A percentile compares a stretch with the other conserved stretches of the same genome.
Conservation (phyloP, 2,797 vertebrate genomes). For the Pipistrellus nathusii region DNA sequence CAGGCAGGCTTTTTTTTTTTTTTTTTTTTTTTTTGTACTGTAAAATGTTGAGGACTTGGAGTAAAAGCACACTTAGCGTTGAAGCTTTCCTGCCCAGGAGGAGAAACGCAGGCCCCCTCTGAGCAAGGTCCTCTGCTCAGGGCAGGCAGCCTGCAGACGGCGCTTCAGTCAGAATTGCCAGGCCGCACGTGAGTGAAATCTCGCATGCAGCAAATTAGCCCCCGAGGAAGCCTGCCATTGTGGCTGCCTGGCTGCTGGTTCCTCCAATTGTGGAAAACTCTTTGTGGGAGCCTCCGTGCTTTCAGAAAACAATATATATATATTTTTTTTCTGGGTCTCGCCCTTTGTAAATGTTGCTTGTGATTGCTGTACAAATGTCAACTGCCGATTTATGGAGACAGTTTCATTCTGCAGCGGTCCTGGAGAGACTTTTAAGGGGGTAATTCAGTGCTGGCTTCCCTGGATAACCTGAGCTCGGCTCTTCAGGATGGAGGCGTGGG, state of each 20-base stretch:
- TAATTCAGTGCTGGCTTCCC: constrained; percentile 20
- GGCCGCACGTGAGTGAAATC: neutral
- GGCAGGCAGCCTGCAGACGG: neutral
- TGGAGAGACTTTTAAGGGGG: constrained; percentile 40
- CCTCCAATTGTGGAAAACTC: constrained; percentile 5
- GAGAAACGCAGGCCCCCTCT: neutral
- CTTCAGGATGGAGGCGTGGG: neutral
- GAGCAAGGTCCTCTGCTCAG: neutral
- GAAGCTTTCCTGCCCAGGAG: neutral
- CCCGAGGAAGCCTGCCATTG: neutral
- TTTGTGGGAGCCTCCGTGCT: neutral
- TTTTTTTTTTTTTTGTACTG: neutral
- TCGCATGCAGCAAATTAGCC: neutral
- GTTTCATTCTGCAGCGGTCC: constrained; percentile 22
- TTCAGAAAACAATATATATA: constrained; percentile 54
- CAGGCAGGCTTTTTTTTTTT: neutral
- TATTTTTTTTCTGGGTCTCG: constrained; percentile 35
- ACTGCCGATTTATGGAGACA: constrained; percentile 36
- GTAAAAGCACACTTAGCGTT: neutral
- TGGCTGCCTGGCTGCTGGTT: neutral
- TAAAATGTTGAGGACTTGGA: neutral
- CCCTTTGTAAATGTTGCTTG: constrained; percentile 64
- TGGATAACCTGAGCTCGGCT: constrained; percentile 48
- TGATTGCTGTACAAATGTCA: constrained; percentile 56
- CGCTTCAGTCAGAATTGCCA: neutral